Evolutionary conservation across 2,113 vertebrate species (phyloP).

Genomic region (Seriola rivoliana): DNA sequence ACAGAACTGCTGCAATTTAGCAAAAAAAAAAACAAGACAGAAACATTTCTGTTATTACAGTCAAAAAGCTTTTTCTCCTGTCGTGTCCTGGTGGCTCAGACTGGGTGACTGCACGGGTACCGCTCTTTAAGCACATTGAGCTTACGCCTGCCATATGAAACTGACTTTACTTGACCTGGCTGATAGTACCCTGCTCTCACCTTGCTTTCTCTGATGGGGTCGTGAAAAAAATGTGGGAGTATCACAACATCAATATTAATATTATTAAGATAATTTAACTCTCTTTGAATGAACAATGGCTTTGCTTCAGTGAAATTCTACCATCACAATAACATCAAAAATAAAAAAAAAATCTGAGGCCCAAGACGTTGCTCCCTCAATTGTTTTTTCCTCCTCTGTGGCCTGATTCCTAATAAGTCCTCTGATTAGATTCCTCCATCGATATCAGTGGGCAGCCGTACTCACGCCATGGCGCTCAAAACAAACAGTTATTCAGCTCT

Average conservation of each 20-base stretch:
- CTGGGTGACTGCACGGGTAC: background rate
- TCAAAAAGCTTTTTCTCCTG: constrained; percentile 26
- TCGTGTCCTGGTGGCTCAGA: constrained; percentile 6
- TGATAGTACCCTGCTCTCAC: background rate
- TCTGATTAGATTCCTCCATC: constrained; percentile 77
- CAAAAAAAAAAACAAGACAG: constrained; percentile 35
- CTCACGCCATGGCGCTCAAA: constrained; percentile 80
- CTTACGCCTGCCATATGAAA: too few relatives aligned
- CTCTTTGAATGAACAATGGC: constrained; percentile 20
- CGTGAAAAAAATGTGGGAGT: background rate
- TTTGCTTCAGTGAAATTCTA: constrained; percentile 16
- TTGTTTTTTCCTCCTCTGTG: constrained; percentile 72
- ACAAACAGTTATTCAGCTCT: constrained; percentile 78
- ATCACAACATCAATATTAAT: background rate
- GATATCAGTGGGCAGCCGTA: constrained; percentile 73
- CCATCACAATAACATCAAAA: constrained; percentile 37
- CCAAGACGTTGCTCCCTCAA: constrained; percentile 40
- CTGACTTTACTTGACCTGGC: background rate
- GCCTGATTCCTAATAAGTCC: constrained; percentile 72
- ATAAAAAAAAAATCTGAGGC: constrained; percentile 24
- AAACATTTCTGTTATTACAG: constrained; percentile 30
- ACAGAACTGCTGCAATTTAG: constrained; percentile 20
- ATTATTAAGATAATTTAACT: constrained; percentile 1
- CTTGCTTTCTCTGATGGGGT: background rate
- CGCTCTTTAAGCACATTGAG: too few relatives aligned